Conservation (phyloP, 2,113 vertebrate species). For the Silurus asotus region DNA sequence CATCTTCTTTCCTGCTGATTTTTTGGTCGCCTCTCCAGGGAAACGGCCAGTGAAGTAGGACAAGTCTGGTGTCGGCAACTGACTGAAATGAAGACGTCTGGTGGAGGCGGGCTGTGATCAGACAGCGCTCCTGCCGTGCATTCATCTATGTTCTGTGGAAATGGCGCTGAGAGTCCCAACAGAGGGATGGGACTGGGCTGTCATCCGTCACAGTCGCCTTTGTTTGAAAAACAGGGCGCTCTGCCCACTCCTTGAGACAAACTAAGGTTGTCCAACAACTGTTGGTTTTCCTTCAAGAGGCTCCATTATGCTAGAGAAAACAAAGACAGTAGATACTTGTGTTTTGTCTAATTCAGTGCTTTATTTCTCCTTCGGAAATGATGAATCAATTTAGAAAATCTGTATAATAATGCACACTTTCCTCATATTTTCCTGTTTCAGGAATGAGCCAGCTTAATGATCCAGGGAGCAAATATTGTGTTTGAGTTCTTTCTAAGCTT, state of each 20-base stretch:
- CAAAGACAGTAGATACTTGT: neutral
- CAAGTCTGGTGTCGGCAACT: constrained; percentile 26
- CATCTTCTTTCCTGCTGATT: constrained; percentile 21
- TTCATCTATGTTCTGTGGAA: constrained; percentile 20
- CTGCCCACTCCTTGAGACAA: neutral
- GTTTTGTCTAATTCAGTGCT: neutral
- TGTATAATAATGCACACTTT: neutral
- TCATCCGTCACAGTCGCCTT: constrained; percentile 40
- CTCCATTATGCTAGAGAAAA: neutral
- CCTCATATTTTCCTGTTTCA: neutral
- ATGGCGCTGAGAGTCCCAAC: constrained; percentile 23
- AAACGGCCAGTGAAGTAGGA: constrained; percentile 28
- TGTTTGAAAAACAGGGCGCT: constrained; percentile 38
- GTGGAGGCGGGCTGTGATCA: constrained; percentile 31
- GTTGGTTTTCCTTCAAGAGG: constrained; percentile 8
- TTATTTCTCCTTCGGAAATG: neutral
- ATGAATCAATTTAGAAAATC: neutral
- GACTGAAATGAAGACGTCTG: constrained; percentile 55
- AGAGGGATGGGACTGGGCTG: constrained; percentile 23
- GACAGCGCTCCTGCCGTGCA: constrained; percentile 22
- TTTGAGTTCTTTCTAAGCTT: neutral
- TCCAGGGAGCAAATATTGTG: neutral
- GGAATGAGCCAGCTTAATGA: neutral
- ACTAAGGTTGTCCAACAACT: neutral
- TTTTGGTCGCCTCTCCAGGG: constrained; percentile 22